phyloP scores from a whole-genome alignment of 2,113 vertebrate species.

The Gasterosteus aculeatus region DNA sequence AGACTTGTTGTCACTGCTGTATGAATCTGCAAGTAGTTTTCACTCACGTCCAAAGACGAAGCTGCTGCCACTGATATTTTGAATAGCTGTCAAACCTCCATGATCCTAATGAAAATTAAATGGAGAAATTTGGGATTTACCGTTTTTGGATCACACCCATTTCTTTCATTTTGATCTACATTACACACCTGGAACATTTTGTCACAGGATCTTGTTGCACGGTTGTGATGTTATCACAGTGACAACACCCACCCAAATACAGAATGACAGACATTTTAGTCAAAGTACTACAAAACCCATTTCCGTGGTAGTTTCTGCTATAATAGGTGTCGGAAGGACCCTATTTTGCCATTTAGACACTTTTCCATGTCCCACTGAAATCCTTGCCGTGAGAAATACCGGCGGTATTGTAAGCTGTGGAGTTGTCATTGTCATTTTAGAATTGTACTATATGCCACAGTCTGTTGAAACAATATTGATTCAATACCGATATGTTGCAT shows the following conservation, averaged over 20 bases:
- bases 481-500: too few species aligned
- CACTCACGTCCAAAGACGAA: conserved; percentile 13
- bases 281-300: too few species aligned
- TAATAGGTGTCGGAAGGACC: not conserved
- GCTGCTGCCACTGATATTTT: not conserved
- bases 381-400: not conserved
- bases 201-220: not conserved
- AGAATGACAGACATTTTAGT: too few species aligned
- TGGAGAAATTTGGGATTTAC: not conserved
- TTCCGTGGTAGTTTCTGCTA: too few species aligned
- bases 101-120: not conserved
- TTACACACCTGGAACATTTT: not conserved
- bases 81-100: not conserved
- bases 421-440: too few species aligned
- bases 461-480: too few species aligned
- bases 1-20: conserved; percentile 49
- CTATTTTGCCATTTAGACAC: not conserved
- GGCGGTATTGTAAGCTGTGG: not conserved
- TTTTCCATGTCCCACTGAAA: not conserved
- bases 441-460: too few species aligned
- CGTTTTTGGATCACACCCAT: not conserved
- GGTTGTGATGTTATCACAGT: too few species aligned
- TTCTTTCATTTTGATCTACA: not conserved
- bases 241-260: too few species aligned
- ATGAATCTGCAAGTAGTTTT: conserved; percentile 52